A percentile compares a stretch with the other conserved stretches of the same genome.
Conservation (phyloP, 2,113 vertebrate species). For the Rhea americana region DNA sequence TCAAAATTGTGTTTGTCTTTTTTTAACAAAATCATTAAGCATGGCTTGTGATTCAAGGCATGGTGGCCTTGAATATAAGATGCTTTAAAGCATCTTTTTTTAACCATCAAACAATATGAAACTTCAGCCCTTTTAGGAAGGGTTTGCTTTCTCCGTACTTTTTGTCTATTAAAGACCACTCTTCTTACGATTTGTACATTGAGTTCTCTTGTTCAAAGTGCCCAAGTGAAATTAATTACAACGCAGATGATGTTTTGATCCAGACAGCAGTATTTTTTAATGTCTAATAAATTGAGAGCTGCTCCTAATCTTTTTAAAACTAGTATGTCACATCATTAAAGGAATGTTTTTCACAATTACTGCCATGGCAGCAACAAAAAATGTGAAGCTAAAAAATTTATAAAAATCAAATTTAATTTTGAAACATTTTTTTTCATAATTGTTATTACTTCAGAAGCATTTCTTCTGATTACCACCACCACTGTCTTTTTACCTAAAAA, state of each 20-base stretch:
- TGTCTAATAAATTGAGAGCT: neutral
- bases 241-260: neutral
- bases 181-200: neutral
- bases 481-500: neutral
- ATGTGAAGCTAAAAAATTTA: neutral
- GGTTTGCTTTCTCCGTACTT: neutral
- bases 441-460: neutral
- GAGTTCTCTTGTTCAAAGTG: neutral
- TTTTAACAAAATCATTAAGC: neutral
- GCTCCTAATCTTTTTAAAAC: neutral
- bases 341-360: neutral
- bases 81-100: neutral
- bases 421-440: neutral
- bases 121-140: neutral
- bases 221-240: neutral
- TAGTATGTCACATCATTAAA: neutral
- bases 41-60: neutral
- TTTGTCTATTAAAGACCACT: neutral
- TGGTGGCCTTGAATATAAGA: neutral
- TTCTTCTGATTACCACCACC: neutral
- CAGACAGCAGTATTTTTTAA: neutral
- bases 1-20: neutral
- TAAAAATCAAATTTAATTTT: neutral
- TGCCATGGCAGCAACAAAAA: neutral
- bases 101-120: neutral